Base-by-base conservation (phyloP, 2,888 invertebrate species). In the Ichneumon xanthorius region DNA sequence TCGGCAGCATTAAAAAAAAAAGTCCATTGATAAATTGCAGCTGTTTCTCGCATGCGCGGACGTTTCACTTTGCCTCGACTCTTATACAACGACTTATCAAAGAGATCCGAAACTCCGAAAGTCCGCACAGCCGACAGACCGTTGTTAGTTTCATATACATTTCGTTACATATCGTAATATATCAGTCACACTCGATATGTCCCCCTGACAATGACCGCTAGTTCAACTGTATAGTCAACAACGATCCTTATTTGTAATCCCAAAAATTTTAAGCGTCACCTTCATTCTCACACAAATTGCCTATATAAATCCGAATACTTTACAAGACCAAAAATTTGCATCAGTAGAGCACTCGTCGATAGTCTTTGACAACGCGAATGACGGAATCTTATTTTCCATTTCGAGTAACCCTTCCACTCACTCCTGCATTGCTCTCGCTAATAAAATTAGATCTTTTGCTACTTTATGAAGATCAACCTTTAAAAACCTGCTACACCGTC, bases 151-250 rank as follows among this genome's bases (percentile, higher is more conserved):
- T 80, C 55, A 45, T 33, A 71, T 19, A 79, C 61, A 67, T 73
- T 73, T 53, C 33, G 33, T 55, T 71, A 16, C 4, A 16, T 53
- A 55, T 55, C 45, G 11, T 48, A 4, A 22, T 71, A 53, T 45
- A 55, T 55, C 73, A 58, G 53, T 45, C 73, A 80, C 65, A 58
- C 67, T 73, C 73, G 80, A 80, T 73, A 80, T 73, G 80, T 80
- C 48, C 61, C 7, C 4, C 58, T 22, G 26, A 61, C 40, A 6
- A 61, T 58, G 58, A 40, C 22, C 70, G 37, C 45, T 40, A 61
- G 19, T 71, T 79, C 45, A 30, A 79, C 63, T 50, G 79, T 50
- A 71, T n/a, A 79, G 63, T 61, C 61, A 55, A 72, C 58, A 58
- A 78, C 68, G 53, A 78, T 68, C 19, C 26, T 14, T 53, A 58